Evolutionary conservation across 2,888 invertebrate genomes (phyloP), one percentile per base, ranked within the genome.

Genomic region (Labia minor): DNA sequence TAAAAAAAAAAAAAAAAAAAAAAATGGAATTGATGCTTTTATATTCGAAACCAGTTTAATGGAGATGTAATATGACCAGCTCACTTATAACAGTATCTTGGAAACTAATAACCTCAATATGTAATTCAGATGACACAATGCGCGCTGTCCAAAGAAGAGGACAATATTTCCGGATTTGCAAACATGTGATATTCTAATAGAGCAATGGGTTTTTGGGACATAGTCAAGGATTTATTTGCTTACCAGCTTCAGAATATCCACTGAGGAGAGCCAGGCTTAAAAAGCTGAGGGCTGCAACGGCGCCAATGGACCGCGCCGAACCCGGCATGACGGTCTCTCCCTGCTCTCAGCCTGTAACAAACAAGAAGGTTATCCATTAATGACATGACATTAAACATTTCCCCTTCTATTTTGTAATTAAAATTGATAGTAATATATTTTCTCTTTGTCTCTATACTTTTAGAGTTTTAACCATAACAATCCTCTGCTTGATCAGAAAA

Each of bases 101-200:
- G 16, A 16, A 49, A 49, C 49, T 49, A 49, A 49, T 49, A 49
- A 49, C 49, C 49, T 49, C 49, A 49, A 49, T 49, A 49, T 49
- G 16, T 49, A 49, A 49, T 49, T 49, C 49, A 49, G 16, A 49
- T 49, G 49, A 49, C 49, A 49, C 49, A 49, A 49, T 49, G 49
- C 49, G 2, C 16, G 16, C n/a, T 49, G 49, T 49, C 49, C 16
- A 11, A 16, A 49, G n/a, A 16, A n/a, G n/a, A n/a, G n/a, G 16
- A 49, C 14, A 49, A 49, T 4, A 14, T 49, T 49, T 49, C 49
- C 49, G 49, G 16, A 16, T n/a, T n/a, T n/a, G n/a, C n/a, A n/a
- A n/a, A n/a, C n/a, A 14, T 49, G 4, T 49, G 49, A 49, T n/a
- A 49, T n/a, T 49, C 8, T 8, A 8, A 26, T 26, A 26, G 3